phyloP scores from a whole-genome alignment of 23 tunicate species.

The Styela plicata region DNA sequence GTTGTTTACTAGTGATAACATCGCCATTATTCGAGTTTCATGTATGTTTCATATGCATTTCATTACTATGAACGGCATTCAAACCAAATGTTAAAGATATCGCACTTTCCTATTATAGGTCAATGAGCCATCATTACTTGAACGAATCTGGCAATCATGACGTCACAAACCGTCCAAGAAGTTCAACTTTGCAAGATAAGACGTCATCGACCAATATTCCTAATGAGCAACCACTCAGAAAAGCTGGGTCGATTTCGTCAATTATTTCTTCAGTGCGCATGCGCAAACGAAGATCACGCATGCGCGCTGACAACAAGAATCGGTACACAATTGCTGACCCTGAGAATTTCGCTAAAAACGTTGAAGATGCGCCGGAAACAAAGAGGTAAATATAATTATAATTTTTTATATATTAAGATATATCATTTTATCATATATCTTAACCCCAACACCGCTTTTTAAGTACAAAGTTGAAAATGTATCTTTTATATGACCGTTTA shows the following conservation, averaged over 20 bases:
- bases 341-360: neutral
- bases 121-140: constrained; percentile 66
- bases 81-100: too few species aligned
- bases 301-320: constrained; percentile 24
- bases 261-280: constrained; percentile 86
- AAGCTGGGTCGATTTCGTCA: constrained; percentile 69
- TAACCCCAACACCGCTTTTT: too few species aligned
- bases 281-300: constrained; percentile 74
- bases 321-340: constrained; percentile 76
- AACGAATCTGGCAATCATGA: constrained; percentile 50
- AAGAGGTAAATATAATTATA: neutral
- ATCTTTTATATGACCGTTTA: too few species aligned
- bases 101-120: constrained; percentile 26
- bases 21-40: too few species aligned
- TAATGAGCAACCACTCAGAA: constrained; percentile 29
- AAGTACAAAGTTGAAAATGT: too few species aligned
- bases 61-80: too few species aligned
- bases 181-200: constrained; percentile 12
- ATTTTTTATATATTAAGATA: too few species aligned
- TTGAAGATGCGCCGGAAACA: constrained; percentile 44
- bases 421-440: too few species aligned
- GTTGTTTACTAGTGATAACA: too few species aligned
- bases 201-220: neutral
- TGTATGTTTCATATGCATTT: too few species aligned
- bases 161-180: neutral